phyloP scores from a whole-genome alignment of 1,140 invertebrate genomes.

The Cyphomyrmex costatus region DNA sequence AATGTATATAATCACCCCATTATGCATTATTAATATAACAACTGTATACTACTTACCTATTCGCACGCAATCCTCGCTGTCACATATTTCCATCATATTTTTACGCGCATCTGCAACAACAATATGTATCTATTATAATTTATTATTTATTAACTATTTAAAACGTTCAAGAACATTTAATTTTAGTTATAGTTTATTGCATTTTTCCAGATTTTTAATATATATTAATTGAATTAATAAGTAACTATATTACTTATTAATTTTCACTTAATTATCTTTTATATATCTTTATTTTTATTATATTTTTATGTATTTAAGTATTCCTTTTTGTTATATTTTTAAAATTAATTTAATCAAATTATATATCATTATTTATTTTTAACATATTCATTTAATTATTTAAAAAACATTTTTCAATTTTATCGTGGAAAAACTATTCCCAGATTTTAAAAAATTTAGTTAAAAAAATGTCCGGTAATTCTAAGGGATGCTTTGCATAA shows the following conservation, averaged over 20 bases:
- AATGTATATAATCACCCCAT: constrained; percentile 3
- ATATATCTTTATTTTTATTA: neutral
- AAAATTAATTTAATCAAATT: neutral
- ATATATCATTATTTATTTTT: neutral
- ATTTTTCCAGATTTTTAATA: neutral
- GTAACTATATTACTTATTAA: no score
- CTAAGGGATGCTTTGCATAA: neutral
- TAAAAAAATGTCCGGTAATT: neutral
- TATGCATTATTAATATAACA: neutral
- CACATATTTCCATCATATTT: constrained; percentile 74
- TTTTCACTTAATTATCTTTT: no score
- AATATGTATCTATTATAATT: constrained; percentile 13
- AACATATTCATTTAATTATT: constrained; percentile 16
- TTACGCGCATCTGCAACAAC: constrained; percentile 68
- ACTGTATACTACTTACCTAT: constrained; percentile 78
- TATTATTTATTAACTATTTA: no score
- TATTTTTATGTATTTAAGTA: neutral
- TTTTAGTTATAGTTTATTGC: neutral
- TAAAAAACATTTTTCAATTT: neutral
- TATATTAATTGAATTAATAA: no score
- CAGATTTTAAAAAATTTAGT: neutral
- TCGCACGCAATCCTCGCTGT: constrained; percentile 82
- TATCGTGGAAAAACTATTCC: neutral
- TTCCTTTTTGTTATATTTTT: neutral
- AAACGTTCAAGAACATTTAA: neutral